phyloP scores from a whole-genome alignment of 2,888 invertebrate genomes.

The Rotaria sp. region DNA sequence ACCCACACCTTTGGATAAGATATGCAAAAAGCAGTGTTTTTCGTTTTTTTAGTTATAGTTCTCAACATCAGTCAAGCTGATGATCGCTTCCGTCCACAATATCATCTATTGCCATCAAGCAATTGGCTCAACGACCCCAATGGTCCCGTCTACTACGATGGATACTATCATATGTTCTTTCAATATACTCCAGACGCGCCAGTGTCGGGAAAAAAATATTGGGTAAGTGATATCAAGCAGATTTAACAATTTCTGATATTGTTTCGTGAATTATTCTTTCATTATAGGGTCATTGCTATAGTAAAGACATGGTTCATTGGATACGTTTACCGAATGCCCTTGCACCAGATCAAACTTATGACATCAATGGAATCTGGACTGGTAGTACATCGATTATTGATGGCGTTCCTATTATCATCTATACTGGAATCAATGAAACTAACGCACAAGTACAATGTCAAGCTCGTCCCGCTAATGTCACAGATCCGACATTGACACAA shows the following conservation, averaged over 20 bases:
- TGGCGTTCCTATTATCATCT: neutral
- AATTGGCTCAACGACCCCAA: slow-evolving; percentile 62
- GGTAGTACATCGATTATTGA: neutral
- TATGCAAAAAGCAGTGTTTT: neutral
- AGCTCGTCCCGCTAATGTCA: neutral
- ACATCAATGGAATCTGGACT: neutral
- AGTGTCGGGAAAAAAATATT: neutral
- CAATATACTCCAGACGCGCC: slow-evolving; percentile 57
- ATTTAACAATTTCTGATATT: neutral
- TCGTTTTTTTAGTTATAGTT: neutral
- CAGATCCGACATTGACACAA: neutral
- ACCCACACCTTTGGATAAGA: no score
- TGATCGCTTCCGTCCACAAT: slow-evolving; percentile 38
- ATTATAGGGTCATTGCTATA: slow-evolving; percentile 58
- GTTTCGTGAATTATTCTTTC: neutral
- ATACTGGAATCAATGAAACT: neutral
- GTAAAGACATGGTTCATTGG: slow-evolving; percentile 59
- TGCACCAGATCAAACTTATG: neutral
- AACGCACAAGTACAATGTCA: neutral
- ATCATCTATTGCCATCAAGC: slow-evolving; percentile 35
- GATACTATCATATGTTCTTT: slow-evolving; percentile 59
- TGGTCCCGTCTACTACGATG: slow-evolving; percentile 56
- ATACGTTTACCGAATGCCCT: slow-evolving; percentile 56
- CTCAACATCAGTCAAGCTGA: neutral
- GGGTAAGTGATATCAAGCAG: neutral